Evolutionary conservation across 2,113 vertebrate genomes (phyloP), one percentile per base, ranked within the genome.

Genomic region (Microcebus murinus): DNA sequence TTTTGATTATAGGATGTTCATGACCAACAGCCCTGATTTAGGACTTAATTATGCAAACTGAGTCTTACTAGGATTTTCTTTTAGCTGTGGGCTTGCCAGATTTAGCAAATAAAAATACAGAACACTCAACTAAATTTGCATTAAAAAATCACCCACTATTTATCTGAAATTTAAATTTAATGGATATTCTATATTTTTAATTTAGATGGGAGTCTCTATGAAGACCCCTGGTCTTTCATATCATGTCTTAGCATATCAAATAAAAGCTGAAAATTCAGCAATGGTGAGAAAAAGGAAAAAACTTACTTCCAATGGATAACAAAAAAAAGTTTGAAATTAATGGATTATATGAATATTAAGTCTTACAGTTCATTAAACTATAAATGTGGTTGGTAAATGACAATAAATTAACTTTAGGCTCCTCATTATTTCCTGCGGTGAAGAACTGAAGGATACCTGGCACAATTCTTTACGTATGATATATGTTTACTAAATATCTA

Each of bases 321-420:
- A 57, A 71, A 20, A 15, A 36, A 5, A 57, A 61, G 52, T 52
- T 88, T 86, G 84, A 96, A 98, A 97, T 92, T 97, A 94, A 96
- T 65, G 17, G 76, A 59, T 67, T 87, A 76, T 48, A 91, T 93
- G 76, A 91, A 91, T 39, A 97, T 73, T 92, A 90, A 95, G 83
- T 71, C 88, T 71, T 71, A 86, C 1, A 94, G 65, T 91, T 90
- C 71, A 95, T 48, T 45, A 98, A 95, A 82, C 82, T 29, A 77
- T 42, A 74, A 48, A n/a, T 23, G 45, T 93, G 14, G 13, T 57
- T 59, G 71, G 18, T 95, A 87, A 68, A 89, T 80, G 96, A 93
- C 45, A 95, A 48, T 96, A 91, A 88, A 95, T 92, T 92, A 59
- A 92, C 42, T 96, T 98, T 90, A 94, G 27, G 57, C 12, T 52